Conservation (phyloP, 2,888 invertebrate species). For the Ommatoiulus sabulosus region DNA sequence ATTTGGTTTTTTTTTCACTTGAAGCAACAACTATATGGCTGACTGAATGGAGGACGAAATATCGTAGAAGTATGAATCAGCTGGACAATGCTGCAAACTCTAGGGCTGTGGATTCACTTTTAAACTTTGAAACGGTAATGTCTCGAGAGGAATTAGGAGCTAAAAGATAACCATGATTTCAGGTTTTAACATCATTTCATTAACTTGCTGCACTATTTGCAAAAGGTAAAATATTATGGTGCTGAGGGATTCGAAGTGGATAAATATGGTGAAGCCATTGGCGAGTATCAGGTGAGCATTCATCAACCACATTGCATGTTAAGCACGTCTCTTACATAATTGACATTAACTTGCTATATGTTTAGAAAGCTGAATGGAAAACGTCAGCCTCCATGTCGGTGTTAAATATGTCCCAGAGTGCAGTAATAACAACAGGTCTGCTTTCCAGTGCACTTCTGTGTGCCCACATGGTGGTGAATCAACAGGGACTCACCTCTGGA, state of each 20-base stretch:
- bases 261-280: conserved; percentile 85
- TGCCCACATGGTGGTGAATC: conserved; percentile 83
- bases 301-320: neutral
- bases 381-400: conserved; percentile 87
- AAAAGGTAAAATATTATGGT: conserved; percentile 87
- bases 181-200: neutral
- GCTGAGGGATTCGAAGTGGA: conserved; percentile 93
- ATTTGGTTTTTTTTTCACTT: conserved; percentile 60
- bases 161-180: neutral
- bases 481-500: conserved; percentile 81
- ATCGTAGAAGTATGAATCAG: conserved; percentile 90
- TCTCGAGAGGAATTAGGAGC: neutral
- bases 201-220: neutral
- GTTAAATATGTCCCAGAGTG: conserved; percentile 90
- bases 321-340: conserved; percentile 54
- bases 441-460: conserved; percentile 89
- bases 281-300: conserved; percentile 80
- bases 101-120: conserved; percentile 92
- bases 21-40: conserved; percentile 82
- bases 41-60: conserved; percentile 99
- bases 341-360: conserved; percentile 58
- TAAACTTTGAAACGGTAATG: conserved; percentile 96
- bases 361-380: conserved; percentile 89
- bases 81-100: conserved; percentile 94
- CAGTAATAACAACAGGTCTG: conserved; percentile 87